These are phyloP conservation scores for Ophioderma brevispina DNA, from an alignment of 35 echinoderm and acorn worm species.

Conservation along the genomic window DNA sequence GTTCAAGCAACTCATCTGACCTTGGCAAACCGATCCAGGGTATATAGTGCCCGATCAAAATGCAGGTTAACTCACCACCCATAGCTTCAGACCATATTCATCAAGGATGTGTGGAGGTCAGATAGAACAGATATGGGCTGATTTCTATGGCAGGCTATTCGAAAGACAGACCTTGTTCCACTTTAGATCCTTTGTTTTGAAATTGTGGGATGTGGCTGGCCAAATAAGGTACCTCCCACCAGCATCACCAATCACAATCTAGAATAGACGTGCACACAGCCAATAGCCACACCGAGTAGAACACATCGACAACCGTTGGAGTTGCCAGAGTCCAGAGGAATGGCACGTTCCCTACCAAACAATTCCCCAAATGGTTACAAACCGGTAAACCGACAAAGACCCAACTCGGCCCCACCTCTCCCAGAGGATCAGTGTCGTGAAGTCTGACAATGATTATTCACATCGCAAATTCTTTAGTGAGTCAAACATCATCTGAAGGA, in stretches of 20 bases:
- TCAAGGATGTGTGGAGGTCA: conserved; percentile 88
- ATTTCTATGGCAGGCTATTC: conserved; percentile 72
- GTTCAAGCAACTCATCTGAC: too few species aligned
- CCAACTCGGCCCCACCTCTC: too few species aligned
- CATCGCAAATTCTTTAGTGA: background rate
- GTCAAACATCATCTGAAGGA: background rate
- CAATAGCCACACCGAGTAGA: too few species aligned
- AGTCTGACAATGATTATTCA: too few species aligned
- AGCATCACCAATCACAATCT: background rate
- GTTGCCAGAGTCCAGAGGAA: too few species aligned
- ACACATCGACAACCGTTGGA: too few species aligned
- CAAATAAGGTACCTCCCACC: conserved; percentile 5
- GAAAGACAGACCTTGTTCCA: conserved; percentile 72
- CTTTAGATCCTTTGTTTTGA: conserved; percentile 77
- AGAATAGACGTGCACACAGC: background rate
- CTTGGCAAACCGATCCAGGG: background rate
- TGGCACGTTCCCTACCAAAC: too few species aligned
- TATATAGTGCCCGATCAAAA: background rate
- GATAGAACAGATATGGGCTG: conserved; percentile 93
- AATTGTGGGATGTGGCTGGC: conserved; percentile 72
- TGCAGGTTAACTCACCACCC: conserved; percentile 51
- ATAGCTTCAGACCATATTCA: conserved; percentile 80
- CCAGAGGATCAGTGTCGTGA: too few species aligned
- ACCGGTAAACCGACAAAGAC: too few species aligned
- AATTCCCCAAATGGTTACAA: too few species aligned